Evolutionary conservation across 2,797 vertebrate genomes (phyloP), one percentile per base, ranked within the genome.

Genomic region (Sebastes taczanowskii): DNA sequence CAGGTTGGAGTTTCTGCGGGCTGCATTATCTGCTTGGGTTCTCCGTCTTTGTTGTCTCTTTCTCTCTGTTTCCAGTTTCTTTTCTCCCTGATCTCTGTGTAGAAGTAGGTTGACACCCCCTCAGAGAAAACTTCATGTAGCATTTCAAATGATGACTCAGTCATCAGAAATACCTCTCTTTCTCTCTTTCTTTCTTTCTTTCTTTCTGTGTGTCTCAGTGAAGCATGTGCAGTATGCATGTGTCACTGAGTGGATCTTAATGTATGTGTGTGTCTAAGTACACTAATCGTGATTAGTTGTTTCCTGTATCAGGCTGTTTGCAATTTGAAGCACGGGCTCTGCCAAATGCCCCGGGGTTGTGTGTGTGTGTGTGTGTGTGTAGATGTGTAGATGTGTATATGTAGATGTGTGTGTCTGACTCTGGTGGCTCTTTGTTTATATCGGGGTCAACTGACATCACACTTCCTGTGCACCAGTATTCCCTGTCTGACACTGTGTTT

Each of bases 401-500:
- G 25, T 60, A 52, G 35, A 38, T 80, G 81, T 46, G 11, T 52
- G 30, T 49, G 67, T 69, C 60, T 78, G 67, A 80, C 59, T 88
- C 70, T 78, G 64, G 71, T 81, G 49, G 61, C 71, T 88, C 61
- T 86, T 87, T 93, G 89, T 93, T 90, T 91, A 88, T 90, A 89
- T 89, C 83, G 74, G 73, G 88, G 88, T 87, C 84, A 92, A 85
- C 85, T 83, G 87, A 85, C 85, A 88, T 90, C 86, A 88, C 86
- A 83, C 89, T 90, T 91, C 86, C 88, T 83, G 74, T 85, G 75
- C 83, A 71, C 25, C 56, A 75, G 67, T 80, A 29, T 81, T 87
- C 77, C 64, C 86, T 85, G 74, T 87, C 63, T 86, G 81, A 30
- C 65, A 64, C 55, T 55, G 25, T 81, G 29, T 73, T 5, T 71